Base-by-base conservation (phyloP, 1,140 invertebrate genomes). In the Scaptomyza montana region DNA sequence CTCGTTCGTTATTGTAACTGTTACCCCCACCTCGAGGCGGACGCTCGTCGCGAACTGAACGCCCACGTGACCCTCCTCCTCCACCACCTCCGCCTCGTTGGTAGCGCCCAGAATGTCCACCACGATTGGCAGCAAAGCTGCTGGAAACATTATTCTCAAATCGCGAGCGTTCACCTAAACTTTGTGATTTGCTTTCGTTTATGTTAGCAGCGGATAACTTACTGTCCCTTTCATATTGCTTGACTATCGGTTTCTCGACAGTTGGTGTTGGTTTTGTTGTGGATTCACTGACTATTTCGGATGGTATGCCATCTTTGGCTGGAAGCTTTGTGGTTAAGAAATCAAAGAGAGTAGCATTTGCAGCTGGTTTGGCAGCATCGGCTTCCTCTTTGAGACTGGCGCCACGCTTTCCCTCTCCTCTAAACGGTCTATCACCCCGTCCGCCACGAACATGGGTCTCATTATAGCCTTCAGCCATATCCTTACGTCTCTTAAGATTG, bases 281-380 rank as follows among this genome's bases (percentile, higher is more conserved):
- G 92, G 65, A 36, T 55, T 72, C 69, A 4, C 12, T 41, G 10
- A 28, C 5, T 5, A 16, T 51, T 64, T 19, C 47, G 30, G 57
- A 43, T 12, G 57, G 4, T 46, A 39, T 19, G 8, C 55, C 57
- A 6, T 80, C 79, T 0, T 77, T 57, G 13, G 94, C 93, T 50
- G 95, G 95, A 21, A 98, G 92, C 93, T 92, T 92, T 77, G 96
- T 95, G 90, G 97, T 96, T 4, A 98, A 93, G 89, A 97, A 98
- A 92, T 97, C 96, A 93, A 98, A 98, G 2, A 98, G 92, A 1
- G 96, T 97, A 1, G 97, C 95, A 91, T 96, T 97, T 16, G 95
- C 96, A 60, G 96, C 96, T 2, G 97, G 96, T 92, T 97, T 97
- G 19, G 94, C 92, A 3, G 93, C 93, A 43, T 89, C 87, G 60